A percentile compares a stretch with the other conserved stretches of the same genome.
These are phyloP conservation scores for Natrix natrix DNA, from an alignment of 2,797 vertebrate genomes.

Conservation along the genomic window DNA sequence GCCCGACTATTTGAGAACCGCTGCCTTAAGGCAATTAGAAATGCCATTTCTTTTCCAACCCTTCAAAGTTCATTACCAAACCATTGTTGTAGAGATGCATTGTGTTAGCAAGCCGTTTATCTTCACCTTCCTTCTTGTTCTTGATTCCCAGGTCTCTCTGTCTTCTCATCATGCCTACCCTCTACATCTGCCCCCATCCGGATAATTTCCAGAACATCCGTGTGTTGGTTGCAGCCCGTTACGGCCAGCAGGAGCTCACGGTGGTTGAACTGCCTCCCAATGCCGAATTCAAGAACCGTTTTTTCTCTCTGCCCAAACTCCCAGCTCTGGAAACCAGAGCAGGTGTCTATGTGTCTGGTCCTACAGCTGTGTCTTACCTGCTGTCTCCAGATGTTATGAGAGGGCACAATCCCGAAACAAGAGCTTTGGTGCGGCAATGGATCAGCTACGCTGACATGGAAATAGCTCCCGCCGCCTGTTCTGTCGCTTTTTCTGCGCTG, in stretches of 20 bases:
- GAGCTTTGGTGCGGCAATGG: conserved; percentile 18
- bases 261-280: conserved; percentile 44
- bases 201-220: conserved; percentile 86
- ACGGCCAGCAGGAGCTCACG: conserved; percentile 52
- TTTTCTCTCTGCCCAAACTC: conserved; percentile 59
- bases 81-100: background rate
- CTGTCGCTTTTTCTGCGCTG: background rate
- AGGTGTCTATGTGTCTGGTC: conserved; percentile 63
- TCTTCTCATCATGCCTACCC: conserved; percentile 71
- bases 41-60: background rate
- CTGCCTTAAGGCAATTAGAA: background rate
- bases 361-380: conserved; percentile 68
- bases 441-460: conserved; percentile 12
- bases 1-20: too few relatives aligned
- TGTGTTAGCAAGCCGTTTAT: background rate
- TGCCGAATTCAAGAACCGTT: conserved; percentile 19
- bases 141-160: background rate
- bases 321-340: conserved; percentile 66
- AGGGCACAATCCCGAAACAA: background rate
- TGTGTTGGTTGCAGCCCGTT: conserved; percentile 80
- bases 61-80: background rate
- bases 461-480: background rate
- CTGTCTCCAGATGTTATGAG: conserved; percentile 14
- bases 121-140: background rate
- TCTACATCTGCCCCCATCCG: conserved; percentile 79